Base-by-base conservation (phyloP, 2,797 vertebrate species). In the Phoxinus dragarum region DNA sequence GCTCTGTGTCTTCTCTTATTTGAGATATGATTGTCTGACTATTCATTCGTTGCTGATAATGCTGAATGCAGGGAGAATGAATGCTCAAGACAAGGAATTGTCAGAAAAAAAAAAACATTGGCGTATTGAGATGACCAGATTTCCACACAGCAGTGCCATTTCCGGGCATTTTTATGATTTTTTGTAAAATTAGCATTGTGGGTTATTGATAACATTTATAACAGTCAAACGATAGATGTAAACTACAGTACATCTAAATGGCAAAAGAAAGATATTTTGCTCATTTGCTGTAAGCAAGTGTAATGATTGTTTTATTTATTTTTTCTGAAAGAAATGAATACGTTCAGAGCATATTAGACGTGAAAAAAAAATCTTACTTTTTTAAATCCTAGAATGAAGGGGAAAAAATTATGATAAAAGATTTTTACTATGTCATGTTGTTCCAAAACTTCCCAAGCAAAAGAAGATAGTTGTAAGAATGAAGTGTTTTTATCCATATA, bases 1-100 rank as follows among this genome's bases (percentile, higher is more conserved):
- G 77, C 42, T 85, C 77, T 73, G 69, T 80, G 77, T 85, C 84
- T 80, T 81, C 84, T 80, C 44, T 85, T 85, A 66, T 80, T 54
- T 12, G 11, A 85, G 84, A 85, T 85, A 80, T 52, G 77, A 85
- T 85, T 85, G 77, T 84, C 81, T 90, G 86, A 88, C 84, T 88
- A 87, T 72, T 59, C 66, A 73, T 81, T 83, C 31, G 36, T 56
- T 66, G 40, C 59, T 36, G 69, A 56, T 72, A 80, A 79, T 49
- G 84, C 74, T 82, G 75, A 79, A 77, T 80, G 83, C 44, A 84
- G 59, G 44, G 38, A 76, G 67, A 71, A 76, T 76, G 21, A 84
- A 84, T 84, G 49, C 47, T 44, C 82, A 69, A 69, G 83, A 56
- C 49, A 61, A 68, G 61, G 34, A 77, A 84, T 34, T 75, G 72